phyloP scores from a whole-genome alignment of 2,113 vertebrate genomes.

The Tenebrosternarchus preto region DNA sequence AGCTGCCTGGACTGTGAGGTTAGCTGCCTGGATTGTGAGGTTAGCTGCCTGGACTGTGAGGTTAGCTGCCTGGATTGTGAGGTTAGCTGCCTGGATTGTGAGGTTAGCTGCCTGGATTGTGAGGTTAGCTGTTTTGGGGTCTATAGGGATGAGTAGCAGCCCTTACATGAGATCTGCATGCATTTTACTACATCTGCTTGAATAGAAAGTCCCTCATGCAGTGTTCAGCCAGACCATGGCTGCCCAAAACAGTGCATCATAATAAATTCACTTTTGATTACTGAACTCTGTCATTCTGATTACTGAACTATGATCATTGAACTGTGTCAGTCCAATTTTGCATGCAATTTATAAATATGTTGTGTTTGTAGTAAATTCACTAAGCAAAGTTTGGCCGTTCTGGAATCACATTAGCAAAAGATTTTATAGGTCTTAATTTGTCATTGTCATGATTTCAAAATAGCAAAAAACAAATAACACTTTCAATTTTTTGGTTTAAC shows the following conservation, averaged over 20 bases:
- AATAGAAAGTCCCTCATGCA: slow-evolving; percentile 36
- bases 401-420: too few relatives aligned
- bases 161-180: slow-evolving; percentile 39
- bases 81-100: neutral
- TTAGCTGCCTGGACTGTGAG: slow-evolving; percentile 39
- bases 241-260: slow-evolving; percentile 1
- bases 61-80: slow-evolving; percentile 27
- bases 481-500: neutral
- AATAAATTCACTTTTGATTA: neutral
- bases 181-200: slow-evolving; percentile 38
- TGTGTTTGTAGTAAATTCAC: too few relatives aligned
- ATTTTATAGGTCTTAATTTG: too few relatives aligned
- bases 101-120: slow-evolving; percentile 32
- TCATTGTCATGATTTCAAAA: too few relatives aligned
- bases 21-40: slow-evolving; percentile 2
- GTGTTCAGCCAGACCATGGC: neutral
- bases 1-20: too few relatives aligned
- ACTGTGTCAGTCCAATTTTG: too few relatives aligned
- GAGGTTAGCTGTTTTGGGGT: slow-evolving; percentile 28
- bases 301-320: neutral
- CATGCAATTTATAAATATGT: too few relatives aligned
- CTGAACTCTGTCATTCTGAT: too few relatives aligned
- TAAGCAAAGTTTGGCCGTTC: too few relatives aligned
- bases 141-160: slow-evolving; percentile 31
- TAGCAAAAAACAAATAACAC: too few relatives aligned